Evolutionary conservation across 2,797 vertebrate species (phyloP), one percentile per base, ranked within the genome.

Genomic region (Botia kubotai): DNA sequence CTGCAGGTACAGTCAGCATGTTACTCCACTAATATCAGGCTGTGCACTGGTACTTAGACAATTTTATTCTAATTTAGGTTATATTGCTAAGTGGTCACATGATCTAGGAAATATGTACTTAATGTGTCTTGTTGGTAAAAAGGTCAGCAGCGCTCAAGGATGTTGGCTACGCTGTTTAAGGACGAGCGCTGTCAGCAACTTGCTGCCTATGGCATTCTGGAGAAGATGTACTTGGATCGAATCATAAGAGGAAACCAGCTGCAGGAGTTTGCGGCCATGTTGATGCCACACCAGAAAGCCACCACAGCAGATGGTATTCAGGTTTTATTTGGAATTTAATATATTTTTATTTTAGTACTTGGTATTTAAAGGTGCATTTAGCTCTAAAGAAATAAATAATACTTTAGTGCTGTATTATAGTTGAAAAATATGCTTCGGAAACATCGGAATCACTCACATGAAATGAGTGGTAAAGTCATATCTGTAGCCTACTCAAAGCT

Each of bases 281-380:
- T 99, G 33, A 98, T 98, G 97, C 98, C 98, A 39, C 98, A 99
- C 84, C 98, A 99, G 89, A 99, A 99, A 88, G 98, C 98, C 58
- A 99, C 98, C 72, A 99, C 97, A 72, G 96, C 92, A 0, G 92
- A 94, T 6, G 93, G 92, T 93, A 77, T 74, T 70, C 8, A 3
- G 17, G n/a, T 13, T 67, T n/a, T 33, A 43, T 62, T 16, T 4
- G 23, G 13, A 33, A 33, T 13, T 26, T 16, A 2, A 52, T 29
- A 26, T 13, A 26, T 1, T 4, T 12, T 26, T 60, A 26, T 6
- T 0, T 58, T 21, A 10, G 17, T 52, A 16, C 36, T 53, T 53
- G 4, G 16, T 16, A 16, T 53, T 53, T 6, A 53, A 53, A 50
- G 48, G 48, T 50, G 48, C 48, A 50, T 14, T 50, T 14, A 50